Evolutionary conservation across 2,113 vertebrate genomes (phyloP).

Genomic region (Limnothrissa miodon): DNA sequence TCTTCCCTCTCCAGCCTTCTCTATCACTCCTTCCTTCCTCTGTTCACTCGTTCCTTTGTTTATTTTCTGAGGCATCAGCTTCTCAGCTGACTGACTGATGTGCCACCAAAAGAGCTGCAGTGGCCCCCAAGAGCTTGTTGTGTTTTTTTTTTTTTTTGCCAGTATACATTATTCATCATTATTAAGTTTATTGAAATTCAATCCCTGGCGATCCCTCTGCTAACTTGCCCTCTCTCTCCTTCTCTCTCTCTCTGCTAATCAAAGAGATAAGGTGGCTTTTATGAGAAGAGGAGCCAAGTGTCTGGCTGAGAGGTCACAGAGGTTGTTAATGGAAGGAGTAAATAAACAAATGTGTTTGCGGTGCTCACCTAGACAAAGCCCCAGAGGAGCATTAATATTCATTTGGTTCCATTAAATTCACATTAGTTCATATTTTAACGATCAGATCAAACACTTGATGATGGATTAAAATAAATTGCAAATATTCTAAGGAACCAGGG

Average conservation of each 20-base stretch:
- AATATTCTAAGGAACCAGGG: neutral
- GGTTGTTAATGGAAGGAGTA: slow-evolving; percentile 36
- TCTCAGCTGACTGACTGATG: neutral
- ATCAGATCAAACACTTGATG: neutral
- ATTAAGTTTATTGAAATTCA: slow-evolving; percentile 46
- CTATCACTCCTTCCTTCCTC: neutral
- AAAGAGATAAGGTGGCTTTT: slow-evolving; percentile 39
- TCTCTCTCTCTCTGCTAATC: slow-evolving; percentile 28
- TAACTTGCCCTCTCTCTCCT: neutral
- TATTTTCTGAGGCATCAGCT: neutral
- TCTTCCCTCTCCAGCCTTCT: neutral
- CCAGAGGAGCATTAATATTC: slow-evolving; percentile 26
- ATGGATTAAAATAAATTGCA: neutral
- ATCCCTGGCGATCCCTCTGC: slow-evolving; percentile 23
- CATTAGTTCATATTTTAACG: neutral
- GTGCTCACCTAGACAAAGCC: neutral
- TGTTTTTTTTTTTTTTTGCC: neutral
- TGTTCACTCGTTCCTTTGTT: neutral
- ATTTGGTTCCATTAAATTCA: neutral
- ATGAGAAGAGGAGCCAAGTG: slow-evolving; percentile 2
- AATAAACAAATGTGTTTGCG: slow-evolving; percentile 39
- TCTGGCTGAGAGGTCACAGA: neutral
- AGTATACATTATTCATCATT: slow-evolving; percentile 45
- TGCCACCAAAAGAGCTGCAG: neutral
- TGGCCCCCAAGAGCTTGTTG: neutral